phyloP scores from a whole-genome alignment of 64 coral and sea anemone species.

The Platygyra sinensis region DNA sequence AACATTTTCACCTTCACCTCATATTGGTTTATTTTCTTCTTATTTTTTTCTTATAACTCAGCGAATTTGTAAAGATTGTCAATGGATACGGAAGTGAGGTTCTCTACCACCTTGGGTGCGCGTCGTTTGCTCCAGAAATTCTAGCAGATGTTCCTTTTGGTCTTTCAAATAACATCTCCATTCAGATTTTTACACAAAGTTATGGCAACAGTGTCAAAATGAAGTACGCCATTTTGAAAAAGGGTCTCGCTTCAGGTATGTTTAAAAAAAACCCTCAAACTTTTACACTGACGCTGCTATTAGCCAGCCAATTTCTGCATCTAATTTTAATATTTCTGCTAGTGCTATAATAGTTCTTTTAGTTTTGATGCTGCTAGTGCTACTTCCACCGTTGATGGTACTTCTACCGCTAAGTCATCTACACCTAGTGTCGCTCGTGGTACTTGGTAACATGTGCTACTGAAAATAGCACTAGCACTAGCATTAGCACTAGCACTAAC shows the following conservation, averaged over 20 bases:
- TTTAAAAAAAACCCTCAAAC: not conserved
- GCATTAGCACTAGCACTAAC: too few species aligned
- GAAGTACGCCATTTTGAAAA: not conserved
- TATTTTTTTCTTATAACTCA: not conserved
- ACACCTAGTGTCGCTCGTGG: too few species aligned
- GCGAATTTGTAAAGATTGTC: not conserved
- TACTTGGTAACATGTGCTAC: too few species aligned
- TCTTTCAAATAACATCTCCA: not conserved
- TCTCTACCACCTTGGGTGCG: not conserved
- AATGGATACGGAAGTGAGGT: not conserved
- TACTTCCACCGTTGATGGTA: too few species aligned
- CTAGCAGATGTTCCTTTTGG: not conserved
- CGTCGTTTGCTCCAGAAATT: not conserved
- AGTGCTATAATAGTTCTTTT: not conserved
- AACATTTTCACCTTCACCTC: too few species aligned
- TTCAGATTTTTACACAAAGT: not conserved
- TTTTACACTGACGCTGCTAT: not conserved
- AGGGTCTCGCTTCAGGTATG: not conserved
- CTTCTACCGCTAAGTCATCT: too few species aligned
- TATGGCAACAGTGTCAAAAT: not conserved
- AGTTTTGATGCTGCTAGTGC: too few species aligned
- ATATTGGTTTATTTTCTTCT: too few species aligned
- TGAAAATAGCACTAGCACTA: too few species aligned
- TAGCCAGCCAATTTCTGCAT: not conserved
- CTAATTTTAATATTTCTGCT: not conserved